Conservation (phyloP, 2,797 vertebrate species). For the Gymnodraco acuticeps region DNA sequence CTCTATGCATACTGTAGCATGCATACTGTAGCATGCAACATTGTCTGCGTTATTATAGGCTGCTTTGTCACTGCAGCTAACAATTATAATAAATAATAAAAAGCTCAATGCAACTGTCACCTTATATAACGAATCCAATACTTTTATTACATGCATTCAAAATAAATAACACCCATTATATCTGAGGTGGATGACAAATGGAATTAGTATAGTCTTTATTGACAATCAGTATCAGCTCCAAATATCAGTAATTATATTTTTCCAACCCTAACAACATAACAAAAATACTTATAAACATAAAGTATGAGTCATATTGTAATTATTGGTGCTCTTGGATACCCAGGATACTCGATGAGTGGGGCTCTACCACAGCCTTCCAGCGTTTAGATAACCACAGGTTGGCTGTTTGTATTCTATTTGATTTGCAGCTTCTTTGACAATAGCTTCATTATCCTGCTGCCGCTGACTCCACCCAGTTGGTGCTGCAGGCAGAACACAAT, state of each 20-base stretch:
- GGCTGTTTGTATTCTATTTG: slow-evolving; percentile 37
- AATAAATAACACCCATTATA: not conserved
- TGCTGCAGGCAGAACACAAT: slow-evolving; percentile 10
- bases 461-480: slow-evolving; percentile 1
- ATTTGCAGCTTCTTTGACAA: slow-evolving; percentile 44
- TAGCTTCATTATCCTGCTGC: slow-evolving; percentile 33
- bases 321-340: slow-evolving; percentile 13
- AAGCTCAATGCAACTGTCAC: not conserved
- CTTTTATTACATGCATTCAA: not conserved
- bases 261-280: slow-evolving; percentile 30
- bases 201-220: not conserved
- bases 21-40: not conserved
- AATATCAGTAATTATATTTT: not conserved
- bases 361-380: slow-evolving; percentile 15
- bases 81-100: not conserved
- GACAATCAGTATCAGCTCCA: not conserved
- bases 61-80: not conserved
- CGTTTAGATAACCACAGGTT: slow-evolving; percentile 47
- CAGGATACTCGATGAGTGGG: slow-evolving; percentile 30
- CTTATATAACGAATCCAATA: not conserved
- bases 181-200: not conserved
- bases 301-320: slow-evolving; percentile 38
- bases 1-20: no score
- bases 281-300: slow-evolving; percentile 32
- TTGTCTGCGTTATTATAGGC: not conserved